phyloP scores from a whole-genome alignment of 37 sponge, comb jelly and placozoan genomes.

The Lycopodina hypogea region DNA sequence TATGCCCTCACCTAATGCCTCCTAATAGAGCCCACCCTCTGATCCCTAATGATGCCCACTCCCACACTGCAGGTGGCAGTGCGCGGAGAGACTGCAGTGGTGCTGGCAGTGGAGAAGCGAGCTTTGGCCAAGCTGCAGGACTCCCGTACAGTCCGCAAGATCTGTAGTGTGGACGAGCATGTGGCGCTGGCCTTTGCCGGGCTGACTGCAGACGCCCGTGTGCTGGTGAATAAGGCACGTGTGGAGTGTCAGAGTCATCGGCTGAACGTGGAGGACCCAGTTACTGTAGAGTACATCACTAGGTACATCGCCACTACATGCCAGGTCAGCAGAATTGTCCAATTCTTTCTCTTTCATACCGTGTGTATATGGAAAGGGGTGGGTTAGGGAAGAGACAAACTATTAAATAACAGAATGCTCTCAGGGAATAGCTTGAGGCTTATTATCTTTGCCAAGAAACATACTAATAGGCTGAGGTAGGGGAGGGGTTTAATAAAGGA shows the following conservation, averaged over 20 bases:
- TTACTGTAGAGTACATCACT: conserved; percentile 95
- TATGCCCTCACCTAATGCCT: background rate
- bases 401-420: no score
- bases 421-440: no score
- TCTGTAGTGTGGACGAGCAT: conserved; percentile 94
- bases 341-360: background rate
- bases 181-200: conserved; percentile 98
- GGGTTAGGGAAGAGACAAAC: no score
- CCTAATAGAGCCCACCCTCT: conserved; percentile 39
- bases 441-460: no score
- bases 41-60: background rate
- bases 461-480: no score
- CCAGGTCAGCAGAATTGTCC: conserved; percentile 59
- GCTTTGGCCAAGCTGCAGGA: conserved; percentile 98
- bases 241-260: conserved; percentile 96
- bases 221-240: conserved; percentile 92
- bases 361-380: no score
- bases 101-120: conserved; percentile 96
- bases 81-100: conserved; percentile 84
- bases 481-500: no score
- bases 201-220: conserved; percentile 96
- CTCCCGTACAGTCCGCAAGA: conserved; percentile 92
- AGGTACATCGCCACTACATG: conserved; percentile 86
- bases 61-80: conserved; percentile 75
- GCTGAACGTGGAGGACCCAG: conserved; percentile 94